phyloP scores from a whole-genome alignment of 2,797 vertebrate species.

The Avahi laniger region DNA sequence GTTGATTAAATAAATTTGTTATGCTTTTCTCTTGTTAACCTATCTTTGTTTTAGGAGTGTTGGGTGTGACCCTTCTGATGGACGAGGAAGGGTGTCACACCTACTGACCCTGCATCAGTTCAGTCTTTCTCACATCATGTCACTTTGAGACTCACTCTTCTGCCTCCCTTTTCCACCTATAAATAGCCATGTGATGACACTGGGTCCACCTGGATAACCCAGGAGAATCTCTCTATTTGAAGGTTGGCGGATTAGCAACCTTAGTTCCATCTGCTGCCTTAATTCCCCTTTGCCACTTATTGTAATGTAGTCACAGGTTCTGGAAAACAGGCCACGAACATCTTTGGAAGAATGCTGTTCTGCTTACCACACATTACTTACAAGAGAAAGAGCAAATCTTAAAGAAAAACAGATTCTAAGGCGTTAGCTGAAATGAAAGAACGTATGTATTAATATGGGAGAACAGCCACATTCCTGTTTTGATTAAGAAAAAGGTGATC shows the following conservation, averaged over 20 bases:
- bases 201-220: background rate
- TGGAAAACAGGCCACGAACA: background rate
- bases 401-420: constrained; percentile 29
- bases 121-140: background rate
- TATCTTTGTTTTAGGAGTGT: background rate
- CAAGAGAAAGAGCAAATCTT: background rate
- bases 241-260: background rate
- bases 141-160: background rate
- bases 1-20: background rate
- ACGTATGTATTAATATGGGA: background rate
- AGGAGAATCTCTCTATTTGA: background rate
- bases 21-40: background rate
- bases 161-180: background rate
- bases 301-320: background rate
- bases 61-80: background rate
- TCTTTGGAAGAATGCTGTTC: background rate
- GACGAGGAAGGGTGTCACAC: background rate
- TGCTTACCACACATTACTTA: background rate
- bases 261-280: background rate
- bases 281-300: background rate
- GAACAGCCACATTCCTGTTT: background rate
- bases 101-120: background rate
- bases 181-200: background rate
- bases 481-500: background rate
- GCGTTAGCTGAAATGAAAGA: background rate